Percentiles rank a stretch among this genome's conserved stretches.
Evolutionary conservation across 2,113 vertebrate species (phyloP).

Genomic region (Manacus vitellinus): DNA sequence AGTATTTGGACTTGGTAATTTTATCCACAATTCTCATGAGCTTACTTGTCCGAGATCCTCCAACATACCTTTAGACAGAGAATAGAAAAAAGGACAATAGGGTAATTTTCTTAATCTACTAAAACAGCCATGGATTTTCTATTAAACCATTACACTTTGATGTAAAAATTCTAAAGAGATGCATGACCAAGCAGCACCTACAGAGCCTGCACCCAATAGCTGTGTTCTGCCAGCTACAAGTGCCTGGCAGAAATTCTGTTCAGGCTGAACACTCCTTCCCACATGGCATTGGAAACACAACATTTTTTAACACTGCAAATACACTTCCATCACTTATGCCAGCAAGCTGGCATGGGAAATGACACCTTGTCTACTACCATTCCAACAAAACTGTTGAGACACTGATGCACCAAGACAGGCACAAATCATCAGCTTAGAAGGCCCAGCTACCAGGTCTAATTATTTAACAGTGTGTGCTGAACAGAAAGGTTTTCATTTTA

Average conservation of each 20-base stretch:
- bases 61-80: conserved; percentile 80
- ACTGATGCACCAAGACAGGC: background rate
- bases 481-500: background rate
- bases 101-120: background rate
- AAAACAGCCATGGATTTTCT: background rate
- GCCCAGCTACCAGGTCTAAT: background rate
- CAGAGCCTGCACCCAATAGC: background rate
- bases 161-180: background rate
- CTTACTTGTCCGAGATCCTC: conserved; percentile 94
- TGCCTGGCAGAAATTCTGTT: background rate
- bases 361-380: background rate
- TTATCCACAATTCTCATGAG: conserved; percentile 99
- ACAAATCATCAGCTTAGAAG: background rate
- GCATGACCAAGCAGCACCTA: accelerated
- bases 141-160: background rate
- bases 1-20: conserved; percentile 99
- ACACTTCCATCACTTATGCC: background rate
- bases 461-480: background rate
- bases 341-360: background rate
- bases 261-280: background rate
- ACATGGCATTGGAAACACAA: background rate
- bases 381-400: background rate
- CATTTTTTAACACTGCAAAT: background rate
- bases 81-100: background rate
- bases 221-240: background rate